A percentile compares a stretch with the other conserved stretches of the same genome.
phyloP scores from a whole-genome alignment of 2,113 vertebrate species.

The Ginglymostoma cirratum region DNA sequence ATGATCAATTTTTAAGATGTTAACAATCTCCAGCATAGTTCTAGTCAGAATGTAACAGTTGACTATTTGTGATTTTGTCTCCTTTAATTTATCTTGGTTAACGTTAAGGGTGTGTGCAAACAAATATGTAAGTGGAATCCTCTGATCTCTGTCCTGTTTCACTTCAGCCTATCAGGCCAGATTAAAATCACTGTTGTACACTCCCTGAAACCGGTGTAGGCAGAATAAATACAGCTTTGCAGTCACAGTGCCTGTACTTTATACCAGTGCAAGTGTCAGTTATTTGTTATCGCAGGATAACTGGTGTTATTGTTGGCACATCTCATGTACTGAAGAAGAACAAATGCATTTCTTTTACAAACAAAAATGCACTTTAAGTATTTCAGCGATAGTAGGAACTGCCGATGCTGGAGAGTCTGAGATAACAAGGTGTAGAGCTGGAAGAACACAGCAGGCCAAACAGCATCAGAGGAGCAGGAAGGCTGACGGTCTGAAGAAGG shows the following conservation, averaged over 20 bases:
- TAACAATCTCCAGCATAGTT: no score
- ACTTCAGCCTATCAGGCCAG: neutral
- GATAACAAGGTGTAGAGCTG: no score
- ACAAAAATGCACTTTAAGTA: neutral
- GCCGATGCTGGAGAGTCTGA: no score
- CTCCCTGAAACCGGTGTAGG: neutral
- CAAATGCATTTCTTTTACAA: neutral
- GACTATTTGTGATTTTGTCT: neutral
- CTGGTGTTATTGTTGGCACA: neutral
- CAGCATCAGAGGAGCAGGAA: no score
- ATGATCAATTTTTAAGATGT: neutral
- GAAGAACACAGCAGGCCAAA: no score
- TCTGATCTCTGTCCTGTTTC: neutral
- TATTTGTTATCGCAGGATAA: neutral
- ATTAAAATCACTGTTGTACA: neutral
- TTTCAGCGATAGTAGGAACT: neutral
- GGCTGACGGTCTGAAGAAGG: no score
- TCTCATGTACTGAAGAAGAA: neutral
- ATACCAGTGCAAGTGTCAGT: neutral
- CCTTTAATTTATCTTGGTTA: neutral
- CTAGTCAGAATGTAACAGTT: neutral
- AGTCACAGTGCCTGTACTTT: neutral
- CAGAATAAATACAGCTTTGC: neutral
- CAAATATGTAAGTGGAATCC: neutral
- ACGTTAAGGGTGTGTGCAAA: neutral